phyloP scores from a whole-genome alignment of 2,113 vertebrate species.

The Mesembrinibis cayennensis region DNA sequence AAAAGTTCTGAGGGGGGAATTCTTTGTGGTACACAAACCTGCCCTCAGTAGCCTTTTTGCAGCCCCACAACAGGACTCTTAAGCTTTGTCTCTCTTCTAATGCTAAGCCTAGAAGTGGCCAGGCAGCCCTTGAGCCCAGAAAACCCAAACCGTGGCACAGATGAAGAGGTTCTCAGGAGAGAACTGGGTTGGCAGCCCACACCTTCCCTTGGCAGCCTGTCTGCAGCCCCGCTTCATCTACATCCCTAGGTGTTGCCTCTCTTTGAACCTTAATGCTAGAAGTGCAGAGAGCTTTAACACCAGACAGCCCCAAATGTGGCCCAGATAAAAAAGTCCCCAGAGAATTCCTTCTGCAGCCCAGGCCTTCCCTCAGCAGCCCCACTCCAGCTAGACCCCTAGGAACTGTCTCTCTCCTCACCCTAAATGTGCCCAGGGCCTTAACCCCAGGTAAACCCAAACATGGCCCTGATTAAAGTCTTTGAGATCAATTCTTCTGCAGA shows the following conservation, averaged over 20 bases:
- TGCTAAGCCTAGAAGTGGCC: background rate
- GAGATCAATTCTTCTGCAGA: background rate
- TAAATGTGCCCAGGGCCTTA: background rate
- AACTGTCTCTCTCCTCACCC: background rate
- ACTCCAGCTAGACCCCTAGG: background rate
- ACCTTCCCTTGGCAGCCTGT: background rate
- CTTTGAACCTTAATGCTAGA: background rate
- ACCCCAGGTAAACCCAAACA: background rate
- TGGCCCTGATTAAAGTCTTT: background rate
- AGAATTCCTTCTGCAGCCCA: background rate
- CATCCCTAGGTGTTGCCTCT: background rate
- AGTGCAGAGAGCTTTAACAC: background rate
- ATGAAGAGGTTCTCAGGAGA: background rate
- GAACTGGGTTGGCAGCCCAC: background rate
- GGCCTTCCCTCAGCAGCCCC: background rate
- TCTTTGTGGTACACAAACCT: background rate
- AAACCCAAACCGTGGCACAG: background rate
- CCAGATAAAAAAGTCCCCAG: background rate
- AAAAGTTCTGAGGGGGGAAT: background rate
- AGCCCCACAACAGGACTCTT: background rate
- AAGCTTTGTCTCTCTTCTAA: background rate
- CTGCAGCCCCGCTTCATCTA: background rate
- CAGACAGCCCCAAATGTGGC: background rate
- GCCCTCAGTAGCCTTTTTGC: background rate
- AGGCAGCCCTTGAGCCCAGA: background rate